Base-by-base conservation (phyloP, 1,140 invertebrate species). In the Musca vetustissima region DNA sequence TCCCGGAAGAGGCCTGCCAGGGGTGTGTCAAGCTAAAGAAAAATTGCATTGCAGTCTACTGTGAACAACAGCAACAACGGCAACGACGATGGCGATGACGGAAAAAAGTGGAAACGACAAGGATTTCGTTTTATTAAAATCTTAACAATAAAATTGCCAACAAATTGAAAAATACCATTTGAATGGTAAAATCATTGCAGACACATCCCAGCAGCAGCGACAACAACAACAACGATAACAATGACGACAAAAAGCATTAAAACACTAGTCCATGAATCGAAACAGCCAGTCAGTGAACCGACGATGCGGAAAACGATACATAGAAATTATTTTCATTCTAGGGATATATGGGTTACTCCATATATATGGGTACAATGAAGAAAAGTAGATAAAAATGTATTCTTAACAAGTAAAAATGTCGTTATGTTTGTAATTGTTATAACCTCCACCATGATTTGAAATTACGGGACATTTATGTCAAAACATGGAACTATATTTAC, bases 91-190 rank as follows among this genome's bases (percentile, higher is more conserved):
- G 6, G 15, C 3, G 15, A 49, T 24, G 17, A 61, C 32, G 13
- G 22, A 55, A 36, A 36, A 1, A 61, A 61, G n/a, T 2, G 21
- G 24, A 3, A 57, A 28, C 53, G 22, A 15, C 22, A 57, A 28
- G 57, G n/a, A 61, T 36, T 25, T 17, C 57, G 28, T 61, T 61
- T 57, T 61, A 61, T 61, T 61, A 61, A 61, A 61, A 61, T 61
- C 57, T 61, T 61, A 61, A 61, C 57, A 61, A 61, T 61, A 61
- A 61, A 61, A 61, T 61, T 19, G n/a, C 28, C 57, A 61, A 61
- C 57, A 61, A 61, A 61, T 61, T 61, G 57, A 61, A 61, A 43
- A 61, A 36, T 61, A 17, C 57, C 36, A 36, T 61, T 61, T 61
- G 32, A 61, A 61, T 55, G 53, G 53, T 24, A 25, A 55, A 55